Conservation (phyloP, 1,140 invertebrate genomes). For the Drosophila novamexicana region DNA sequence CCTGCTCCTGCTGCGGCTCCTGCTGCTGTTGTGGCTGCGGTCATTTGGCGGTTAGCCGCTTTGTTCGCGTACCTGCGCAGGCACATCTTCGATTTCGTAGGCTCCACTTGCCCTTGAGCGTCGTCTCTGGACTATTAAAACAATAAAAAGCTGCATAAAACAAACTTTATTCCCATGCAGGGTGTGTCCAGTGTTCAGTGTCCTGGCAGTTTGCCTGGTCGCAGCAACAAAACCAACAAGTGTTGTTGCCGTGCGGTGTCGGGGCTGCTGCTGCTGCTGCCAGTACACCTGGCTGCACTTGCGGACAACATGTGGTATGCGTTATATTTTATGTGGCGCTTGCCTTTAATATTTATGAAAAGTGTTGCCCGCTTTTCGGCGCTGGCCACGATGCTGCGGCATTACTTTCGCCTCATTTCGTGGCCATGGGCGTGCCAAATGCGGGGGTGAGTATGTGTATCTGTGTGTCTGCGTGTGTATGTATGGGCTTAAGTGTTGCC, state of each 20-base stretch:
- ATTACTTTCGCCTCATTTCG: conserved; percentile 38
- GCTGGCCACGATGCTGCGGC: conserved; percentile 35
- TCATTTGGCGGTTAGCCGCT: conserved; percentile 78
- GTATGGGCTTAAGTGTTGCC: conserved; percentile 61
- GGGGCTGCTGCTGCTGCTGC: conserved; percentile 14
- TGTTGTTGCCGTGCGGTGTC: conserved; percentile 43
- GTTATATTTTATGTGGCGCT: conserved; percentile 63
- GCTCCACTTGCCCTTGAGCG: conserved; percentile 20
- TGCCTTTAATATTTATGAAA: conserved; percentile 64
- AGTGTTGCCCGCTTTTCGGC: conserved; percentile 44
- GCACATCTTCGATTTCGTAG: conserved; percentile 71
- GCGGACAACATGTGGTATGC: conserved; percentile 64
- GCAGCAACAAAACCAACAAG: conserved; percentile 48
- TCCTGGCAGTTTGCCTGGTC: conserved; percentile 41
- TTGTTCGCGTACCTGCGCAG: conserved; percentile 59
- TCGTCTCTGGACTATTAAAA: conserved; percentile 44
- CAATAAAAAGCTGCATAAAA: conserved; percentile 63
- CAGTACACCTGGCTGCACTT: conserved; percentile 44
- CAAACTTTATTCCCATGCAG: conserved; percentile 58
- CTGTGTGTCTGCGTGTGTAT: conserved; percentile 8
- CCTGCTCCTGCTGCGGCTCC: background rate
- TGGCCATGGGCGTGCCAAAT: conserved; percentile 38
- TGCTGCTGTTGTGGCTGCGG: conserved; percentile 44
- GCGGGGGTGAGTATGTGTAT: conserved; percentile 2
- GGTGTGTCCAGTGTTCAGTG: conserved; percentile 7